Conservation (phyloP, 2,888 invertebrate species). For the Orchestes rusci region DNA sequence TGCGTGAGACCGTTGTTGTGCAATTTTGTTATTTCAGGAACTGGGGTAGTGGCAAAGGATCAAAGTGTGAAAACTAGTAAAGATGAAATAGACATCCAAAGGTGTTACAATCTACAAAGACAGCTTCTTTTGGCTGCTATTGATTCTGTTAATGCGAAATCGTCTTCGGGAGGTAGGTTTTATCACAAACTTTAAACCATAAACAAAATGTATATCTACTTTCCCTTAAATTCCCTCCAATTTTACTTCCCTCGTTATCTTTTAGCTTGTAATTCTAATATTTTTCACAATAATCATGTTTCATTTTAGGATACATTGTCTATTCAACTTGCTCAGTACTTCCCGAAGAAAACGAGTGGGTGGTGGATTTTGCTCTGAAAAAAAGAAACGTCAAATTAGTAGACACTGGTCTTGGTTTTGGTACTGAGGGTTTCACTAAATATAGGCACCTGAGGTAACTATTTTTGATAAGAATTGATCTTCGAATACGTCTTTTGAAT, state of each 20-base stretch:
- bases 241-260: too few species aligned
- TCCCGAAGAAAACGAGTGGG: conserved; percentile 98
- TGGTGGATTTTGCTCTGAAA: conserved; percentile 90
- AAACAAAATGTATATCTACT: not conserved
- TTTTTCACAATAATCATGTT: not conserved
- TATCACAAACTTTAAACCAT: too few species aligned
- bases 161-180: conserved; percentile 60
- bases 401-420: conserved; percentile 90
- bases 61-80: conserved; percentile 91
- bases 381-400: conserved; percentile 91
- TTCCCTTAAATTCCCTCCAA: too few species aligned
- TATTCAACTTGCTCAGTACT: conserved; percentile 98
- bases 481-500: not conserved
- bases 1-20: too few species aligned
- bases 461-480: too few species aligned
- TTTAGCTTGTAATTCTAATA: conserved; percentile 1
- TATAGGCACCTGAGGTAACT: conserved; percentile 63
- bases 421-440: conserved; percentile 88
- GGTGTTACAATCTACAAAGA: conserved; percentile 87
- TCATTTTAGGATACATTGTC: conserved; percentile 71
- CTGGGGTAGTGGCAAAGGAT: conserved; percentile 97
- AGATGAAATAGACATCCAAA: conserved; percentile 81
- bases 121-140: conserved; percentile 93
- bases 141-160: conserved; percentile 89
- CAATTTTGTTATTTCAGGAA: conserved; percentile 52